Conservation (phyloP, 2,888 invertebrate species). For the Protonemura montana region DNA sequence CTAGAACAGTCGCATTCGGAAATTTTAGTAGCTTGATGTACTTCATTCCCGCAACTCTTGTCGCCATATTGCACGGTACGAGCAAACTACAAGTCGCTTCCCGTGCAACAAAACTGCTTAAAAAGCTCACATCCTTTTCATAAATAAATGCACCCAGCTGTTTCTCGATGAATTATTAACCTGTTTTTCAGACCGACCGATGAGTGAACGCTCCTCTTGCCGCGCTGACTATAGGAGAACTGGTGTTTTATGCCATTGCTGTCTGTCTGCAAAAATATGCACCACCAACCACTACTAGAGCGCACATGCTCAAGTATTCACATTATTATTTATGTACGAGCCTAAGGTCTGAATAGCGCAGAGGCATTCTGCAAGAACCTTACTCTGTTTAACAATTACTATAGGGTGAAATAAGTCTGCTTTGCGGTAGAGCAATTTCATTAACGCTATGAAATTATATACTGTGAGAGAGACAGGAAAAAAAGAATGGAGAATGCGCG, state of each 20-base stretch:
- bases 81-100: not conserved
- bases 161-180: not conserved
- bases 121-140: not conserved
- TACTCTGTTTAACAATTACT: not conserved
- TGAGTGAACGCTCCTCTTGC: not conserved
- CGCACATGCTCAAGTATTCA: not conserved
- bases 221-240: not conserved
- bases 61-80: not conserved
- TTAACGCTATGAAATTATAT: conserved; percentile 7
- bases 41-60: not conserved
- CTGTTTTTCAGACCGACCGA: not conserved
- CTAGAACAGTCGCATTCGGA: not conserved
- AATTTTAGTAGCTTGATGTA: not conserved
- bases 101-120: not conserved
- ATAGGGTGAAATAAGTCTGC: conserved; percentile 1
- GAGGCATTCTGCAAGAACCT: not conserved
- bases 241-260: not conserved
- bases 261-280: not conserved
- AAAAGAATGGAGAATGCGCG: not conserved
- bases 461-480: not conserved
- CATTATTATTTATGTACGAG: not conserved
- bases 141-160: not conserved
- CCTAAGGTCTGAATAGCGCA: not conserved
- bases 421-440: conserved; percentile 4
- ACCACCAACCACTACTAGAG: not conserved